Evolutionary conservation across 1,140 invertebrate species (phyloP), one percentile per base, ranked within the genome.

Genomic region (Thaumatotibia leucotreta): DNA sequence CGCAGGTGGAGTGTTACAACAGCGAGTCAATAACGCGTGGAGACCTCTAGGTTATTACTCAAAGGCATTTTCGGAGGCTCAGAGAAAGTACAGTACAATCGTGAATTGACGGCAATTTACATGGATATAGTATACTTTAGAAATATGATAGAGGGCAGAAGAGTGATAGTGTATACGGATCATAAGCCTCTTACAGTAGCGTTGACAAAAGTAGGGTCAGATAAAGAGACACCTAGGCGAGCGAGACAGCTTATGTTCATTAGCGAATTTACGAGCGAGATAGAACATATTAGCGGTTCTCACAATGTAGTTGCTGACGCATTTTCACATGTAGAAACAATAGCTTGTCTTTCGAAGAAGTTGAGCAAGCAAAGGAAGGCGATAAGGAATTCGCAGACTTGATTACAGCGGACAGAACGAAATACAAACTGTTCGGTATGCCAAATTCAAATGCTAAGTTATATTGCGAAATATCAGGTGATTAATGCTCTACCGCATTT

Each of bases 121-220:
- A n/a, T 58, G 14, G 73, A 78, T 0, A 62, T 89, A 14, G 69
- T 78, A 65, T 63, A 77, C 32, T 83, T 83, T 45, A 29, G 68
- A 17, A 61, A 74, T 45, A 63, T 79, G 54, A 6, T 77, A 9
- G 77, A 79, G 61, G 74, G 71, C 8, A 54, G 69, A 9, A 11
- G 63, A 20, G 71, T 84, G 32, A 65, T 39, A 0, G 75, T 86
- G 4, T 76, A 49, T 52, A 87, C 83, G 0, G 79, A 85, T 58
- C 82, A 86, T 52, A 83, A 83, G 70, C 80, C 83, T 11, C 65
- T 85, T 4, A 72, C 63, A 6, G 74, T 45, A 24, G 77, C 78
- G 0, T 84, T 84, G 39, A 39, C 2, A 2, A 75, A 61, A 22
- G 22, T 17, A 1, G 23, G 8, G 8, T 22, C 23, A 3, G n/a